phyloP scores from a whole-genome alignment of 2,797 vertebrate species.

The Enteromius unitaeniatus region DNA sequence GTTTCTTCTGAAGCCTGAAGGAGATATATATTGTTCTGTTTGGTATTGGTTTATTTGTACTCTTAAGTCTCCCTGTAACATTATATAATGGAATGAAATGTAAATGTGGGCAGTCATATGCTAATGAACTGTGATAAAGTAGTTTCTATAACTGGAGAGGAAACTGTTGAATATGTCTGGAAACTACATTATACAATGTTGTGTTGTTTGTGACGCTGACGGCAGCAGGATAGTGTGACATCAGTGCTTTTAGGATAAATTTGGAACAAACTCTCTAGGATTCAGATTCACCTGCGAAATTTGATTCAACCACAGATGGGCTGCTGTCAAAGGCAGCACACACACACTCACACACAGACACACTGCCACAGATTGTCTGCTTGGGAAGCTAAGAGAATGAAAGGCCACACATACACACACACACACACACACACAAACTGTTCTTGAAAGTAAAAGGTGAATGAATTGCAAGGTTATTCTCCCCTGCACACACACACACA shows the following conservation, averaged over 20 bases:
- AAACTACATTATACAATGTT: background rate
- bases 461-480: background rate
- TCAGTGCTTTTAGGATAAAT: conserved; percentile 1
- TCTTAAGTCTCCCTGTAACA: background rate
- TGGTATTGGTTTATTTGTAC: background rate
- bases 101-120: too few relatives aligned
- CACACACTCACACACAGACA: background rate
- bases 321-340: conserved; percentile 14
- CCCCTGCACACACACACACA: background rate
- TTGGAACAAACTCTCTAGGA: conserved; percentile 18
- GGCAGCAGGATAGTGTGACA: background rate
- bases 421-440: background rate
- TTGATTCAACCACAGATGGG: conserved; percentile 27
- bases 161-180: background rate
- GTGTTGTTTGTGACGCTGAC: background rate
- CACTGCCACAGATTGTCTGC: conserved; percentile 3
- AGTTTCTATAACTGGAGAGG: background rate
- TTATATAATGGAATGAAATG: background rate
- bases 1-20: background rate
- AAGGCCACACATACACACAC: background rate
- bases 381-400: background rate
- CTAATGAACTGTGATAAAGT: too few relatives aligned
- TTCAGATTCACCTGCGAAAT: conserved; percentile 22
- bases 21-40: background rate
- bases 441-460: background rate